These are phyloP conservation scores for Polyodon spathula DNA, from an alignment of 2,113 vertebrate species.

Conservation along the genomic window DNA sequence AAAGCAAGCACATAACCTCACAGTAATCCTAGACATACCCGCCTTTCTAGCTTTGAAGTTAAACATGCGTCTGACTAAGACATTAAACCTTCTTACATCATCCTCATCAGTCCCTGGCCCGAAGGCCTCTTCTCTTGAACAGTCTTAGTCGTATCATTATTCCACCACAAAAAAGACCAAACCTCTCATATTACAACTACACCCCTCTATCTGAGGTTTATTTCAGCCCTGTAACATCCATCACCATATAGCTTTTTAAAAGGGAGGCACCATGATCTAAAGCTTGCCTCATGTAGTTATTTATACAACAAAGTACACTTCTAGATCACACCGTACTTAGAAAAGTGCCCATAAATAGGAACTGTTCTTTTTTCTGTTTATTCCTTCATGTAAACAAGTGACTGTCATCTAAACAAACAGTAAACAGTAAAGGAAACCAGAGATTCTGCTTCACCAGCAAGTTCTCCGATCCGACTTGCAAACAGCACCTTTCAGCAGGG, in stretches of 20 bases:
- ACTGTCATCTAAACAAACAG: too few relatives aligned
- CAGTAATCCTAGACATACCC: neutral
- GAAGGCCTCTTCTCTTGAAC: neutral
- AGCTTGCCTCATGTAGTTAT: neutral
- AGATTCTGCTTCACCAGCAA: too few relatives aligned
- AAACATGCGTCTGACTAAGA: neutral
- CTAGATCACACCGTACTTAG: neutral
- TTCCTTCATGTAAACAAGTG: neutral
- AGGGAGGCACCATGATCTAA: neutral
- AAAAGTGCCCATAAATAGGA: neutral
- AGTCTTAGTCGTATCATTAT: neutral
- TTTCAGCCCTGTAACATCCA: neutral
- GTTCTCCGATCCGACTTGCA: too few relatives aligned
- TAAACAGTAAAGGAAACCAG: too few relatives aligned
- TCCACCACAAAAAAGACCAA: neutral
- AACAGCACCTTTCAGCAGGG: too few relatives aligned
- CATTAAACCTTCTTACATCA: constrained; percentile 6
- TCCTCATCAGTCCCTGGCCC: neutral
- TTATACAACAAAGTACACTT: neutral
- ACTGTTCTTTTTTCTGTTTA: neutral
- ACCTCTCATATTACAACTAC: neutral
- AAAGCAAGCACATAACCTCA: neutral
- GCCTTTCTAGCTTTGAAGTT: neutral
- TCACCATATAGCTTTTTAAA: too few relatives aligned
- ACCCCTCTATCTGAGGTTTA: neutral